Conservation (phyloP, 2,113 vertebrate genomes). For the Xyrauchen texanus region DNA sequence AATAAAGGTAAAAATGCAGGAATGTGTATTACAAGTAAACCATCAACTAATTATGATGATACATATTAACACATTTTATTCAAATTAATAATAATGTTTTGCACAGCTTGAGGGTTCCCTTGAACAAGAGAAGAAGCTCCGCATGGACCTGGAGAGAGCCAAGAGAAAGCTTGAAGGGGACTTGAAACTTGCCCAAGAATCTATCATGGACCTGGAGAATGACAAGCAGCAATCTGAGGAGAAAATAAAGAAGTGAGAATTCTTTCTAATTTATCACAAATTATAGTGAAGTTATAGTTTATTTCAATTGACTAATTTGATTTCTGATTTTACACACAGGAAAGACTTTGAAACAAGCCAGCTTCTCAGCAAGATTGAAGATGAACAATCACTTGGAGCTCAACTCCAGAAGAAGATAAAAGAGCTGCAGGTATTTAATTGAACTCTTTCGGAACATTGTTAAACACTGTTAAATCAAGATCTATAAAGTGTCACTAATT, state of each 20-base stretch:
- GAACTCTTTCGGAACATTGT: background rate
- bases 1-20: too few relatives aligned
- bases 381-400: background rate
- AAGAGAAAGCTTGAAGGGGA: conserved; percentile 66
- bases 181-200: conserved; percentile 68
- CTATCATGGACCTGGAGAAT: conserved; percentile 67
- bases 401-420: background rate
- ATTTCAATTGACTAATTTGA: too few relatives aligned
- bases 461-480: background rate
- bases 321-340: conserved; percentile 4
- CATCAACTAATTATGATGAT: too few relatives aligned
- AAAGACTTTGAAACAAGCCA: conserved; percentile 51
- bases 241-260: conserved; percentile 60
- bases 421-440: background rate
- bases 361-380: background rate
- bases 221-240: conserved; percentile 61
- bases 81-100: background rate
- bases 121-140: conserved; percentile 71
- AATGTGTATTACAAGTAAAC: too few relatives aligned
- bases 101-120: conserved; percentile 51
- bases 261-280: too few relatives aligned
- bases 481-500: background rate
- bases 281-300: too few relatives aligned
- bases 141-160: conserved; percentile 67
- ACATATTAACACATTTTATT: too few relatives aligned